Percentiles rank a stretch among this genome's conserved stretches.
Evolutionary conservation across 1,140 invertebrate genomes (phyloP).

Genomic region (Diabrotica undecimpunctata): DNA sequence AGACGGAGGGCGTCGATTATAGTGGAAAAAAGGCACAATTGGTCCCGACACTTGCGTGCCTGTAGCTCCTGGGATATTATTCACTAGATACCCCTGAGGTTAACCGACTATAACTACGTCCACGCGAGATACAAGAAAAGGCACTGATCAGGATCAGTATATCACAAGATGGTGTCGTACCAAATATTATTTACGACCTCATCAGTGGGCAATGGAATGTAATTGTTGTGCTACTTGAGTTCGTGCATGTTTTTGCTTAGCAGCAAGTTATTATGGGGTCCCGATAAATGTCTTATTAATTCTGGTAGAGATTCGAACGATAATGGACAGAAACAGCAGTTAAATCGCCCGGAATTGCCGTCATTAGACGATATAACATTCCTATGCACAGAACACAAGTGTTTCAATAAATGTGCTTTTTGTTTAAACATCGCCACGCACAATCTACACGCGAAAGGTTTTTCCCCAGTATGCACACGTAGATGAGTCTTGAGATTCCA

Average conservation of each 20-base stretch:
- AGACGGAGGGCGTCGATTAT: conserved; percentile 23
- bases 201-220: conserved; percentile 39
- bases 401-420: conserved; percentile 79
- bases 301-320: conserved; percentile 79
- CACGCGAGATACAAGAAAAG: conserved; percentile 26
- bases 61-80: conserved; percentile 9
- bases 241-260: conserved; percentile 82
- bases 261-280: conserved; percentile 79
- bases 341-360: conserved; percentile 67
- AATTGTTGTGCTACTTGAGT: conserved; percentile 49
- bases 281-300: conserved; percentile 77
- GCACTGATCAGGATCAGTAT: conserved; percentile 27
- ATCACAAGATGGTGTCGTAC: conserved; percentile 38
- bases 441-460: conserved; percentile 79
- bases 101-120: conserved; percentile 32
- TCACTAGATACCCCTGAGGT: conserved; percentile 30
- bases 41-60: conserved; percentile 25
- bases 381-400: conserved; percentile 80
- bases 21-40: conserved; percentile 23
- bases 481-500: conserved; percentile 85
- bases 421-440: conserved; percentile 88
- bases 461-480: conserved; percentile 81
- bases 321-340: conserved; percentile 81
- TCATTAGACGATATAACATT: conserved; percentile 74
- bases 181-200: conserved; percentile 32